Evolutionary conservation across 2,797 vertebrate species (phyloP), one percentile per base, ranked within the genome.

Genomic region (Knipowitschia caucasica): DNA sequence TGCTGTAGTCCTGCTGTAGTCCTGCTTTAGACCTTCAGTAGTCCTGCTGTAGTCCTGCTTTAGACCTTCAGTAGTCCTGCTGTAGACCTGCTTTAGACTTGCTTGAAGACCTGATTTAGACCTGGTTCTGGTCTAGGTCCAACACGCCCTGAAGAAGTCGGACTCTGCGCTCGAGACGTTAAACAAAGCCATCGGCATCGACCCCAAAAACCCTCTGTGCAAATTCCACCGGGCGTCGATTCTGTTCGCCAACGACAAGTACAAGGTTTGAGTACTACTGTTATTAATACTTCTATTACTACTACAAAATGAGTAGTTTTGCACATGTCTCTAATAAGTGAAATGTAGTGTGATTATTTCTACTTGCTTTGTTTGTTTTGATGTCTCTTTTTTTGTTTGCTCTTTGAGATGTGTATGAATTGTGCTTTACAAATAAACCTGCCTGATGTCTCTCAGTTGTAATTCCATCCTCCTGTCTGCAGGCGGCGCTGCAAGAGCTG

Each of bases 151-250:
- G 74, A 98, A 99, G 81, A 99, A 97, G 80, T 98, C 95, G 0
- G 96, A 99, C 29, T 92, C 94, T 47, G 96, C 95, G 77, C 90
- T 99, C 84, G 96, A 99, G 84, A 98, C 96, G 18, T 75, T 99
- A 63, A 98, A 97, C 86, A 92, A 93, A 91, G 96, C 96, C 0
- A 98, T 98, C 50, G 88, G 91, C 59, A 97, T 99, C 12, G 96
- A 99, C 78, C 96, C 96, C 45, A 99, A 97, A 84, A 99, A 99
- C 62, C 96, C 96, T 0, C 93, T 99, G 88, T 99, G 96, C 94
- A 99, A 98, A 89, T 98, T 99, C 86, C 96, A 99, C 68, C 90
- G 94, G 86, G 96, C 96, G 25, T 98, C 95, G 9, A 96, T 98
- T 68, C 90, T 99, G 59, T 99, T 99, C 75, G 95, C 96, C 63